phyloP scores from a whole-genome alignment of 2,113 vertebrate species.

The Trogon melanurus region DNA sequence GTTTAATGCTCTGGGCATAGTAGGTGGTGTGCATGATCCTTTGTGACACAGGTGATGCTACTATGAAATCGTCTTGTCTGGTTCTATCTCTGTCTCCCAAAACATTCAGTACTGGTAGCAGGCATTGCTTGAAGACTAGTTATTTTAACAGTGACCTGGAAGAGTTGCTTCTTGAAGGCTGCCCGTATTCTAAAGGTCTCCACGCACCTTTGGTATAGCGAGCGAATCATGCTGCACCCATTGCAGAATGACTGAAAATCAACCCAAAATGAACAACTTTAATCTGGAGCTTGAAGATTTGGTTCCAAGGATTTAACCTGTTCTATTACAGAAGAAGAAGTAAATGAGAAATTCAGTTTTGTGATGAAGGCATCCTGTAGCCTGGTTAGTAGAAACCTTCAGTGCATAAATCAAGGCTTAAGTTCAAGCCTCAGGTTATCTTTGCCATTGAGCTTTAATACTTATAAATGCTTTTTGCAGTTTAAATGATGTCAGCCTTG shows the following conservation, averaged over 20 bases:
- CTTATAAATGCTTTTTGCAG: conserved; percentile 67
- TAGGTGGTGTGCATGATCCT: not conserved
- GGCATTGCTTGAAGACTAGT: not conserved
- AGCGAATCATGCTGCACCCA: not conserved
- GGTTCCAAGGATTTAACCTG: not conserved
- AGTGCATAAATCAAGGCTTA: conserved; percentile 37
- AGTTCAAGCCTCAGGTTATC: not conserved
- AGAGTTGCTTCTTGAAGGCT: not conserved
- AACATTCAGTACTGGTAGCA: not conserved
- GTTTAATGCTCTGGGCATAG: not conserved
- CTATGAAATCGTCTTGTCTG: not conserved
- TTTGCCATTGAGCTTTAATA: conserved; percentile 35
- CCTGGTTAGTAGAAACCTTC: not conserved
- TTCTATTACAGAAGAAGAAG: not conserved
- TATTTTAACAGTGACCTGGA: not conserved
- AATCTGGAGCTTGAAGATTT: not conserved
- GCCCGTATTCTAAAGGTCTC: not conserved
- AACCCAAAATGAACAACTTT: not conserved
- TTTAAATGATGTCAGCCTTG: conserved; percentile 69
- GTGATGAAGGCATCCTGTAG: not conserved
- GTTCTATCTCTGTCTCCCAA: not conserved
- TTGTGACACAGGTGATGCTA: not conserved
- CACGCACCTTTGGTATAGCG: not conserved
- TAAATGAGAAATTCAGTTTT: conserved; percentile 16
- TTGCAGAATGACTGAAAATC: not conserved